Evolutionary conservation across 2,797 vertebrate species (phyloP), one percentile per base, ranked within the genome.

Genomic region (Antrozous pallidus): DNA sequence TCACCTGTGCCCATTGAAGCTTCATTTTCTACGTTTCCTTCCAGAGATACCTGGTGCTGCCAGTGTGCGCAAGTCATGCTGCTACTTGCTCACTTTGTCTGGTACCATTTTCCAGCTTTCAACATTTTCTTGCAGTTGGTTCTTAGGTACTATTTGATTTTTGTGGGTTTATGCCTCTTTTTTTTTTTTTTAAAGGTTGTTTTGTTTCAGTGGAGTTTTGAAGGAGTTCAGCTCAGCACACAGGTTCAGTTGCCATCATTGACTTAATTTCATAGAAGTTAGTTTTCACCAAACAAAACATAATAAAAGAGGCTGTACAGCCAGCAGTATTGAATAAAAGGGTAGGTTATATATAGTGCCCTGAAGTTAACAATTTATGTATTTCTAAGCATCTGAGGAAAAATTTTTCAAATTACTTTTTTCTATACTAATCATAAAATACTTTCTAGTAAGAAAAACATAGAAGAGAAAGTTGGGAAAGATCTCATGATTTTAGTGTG

Each of bases 131-230:
- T 91, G 61, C 65, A 87, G 13, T 94, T 77, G 38, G 2, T 95
- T 89, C 90, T 94, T 83, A 26, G 73, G 22, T 49, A 69, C 6
- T 28, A 6, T 58, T 94, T 94, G 38, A 71, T 86, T 75, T 93
- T 87, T 89, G 63, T 88, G 31, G 74, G 20, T 11, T 88, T 81
- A 73, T 63, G 24, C 36, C 4, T 63, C 7, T 31, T 17, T 49
- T 74, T n/a, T 33, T 75, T 71, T 17, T 17, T 85, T 88, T 74
- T 3, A 2, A 56, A 88, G 18, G 36, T 88, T 88, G 22, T 61
- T 95, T 93, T 95, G 20, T 88, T 85, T 93, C 36, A 86, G 56
- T 90, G 45, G 33, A 74, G 24, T 91, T 90, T 94, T 92, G 65
- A 90, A 73, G 78, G 40, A 77, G 17, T 91, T 94, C 14, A 91